Percentiles rank a stretch among this genome's conserved stretches.
Evolutionary conservation across 2,888 invertebrate genomes (phyloP).

Genomic region (Argyresthia goedartella): DNA sequence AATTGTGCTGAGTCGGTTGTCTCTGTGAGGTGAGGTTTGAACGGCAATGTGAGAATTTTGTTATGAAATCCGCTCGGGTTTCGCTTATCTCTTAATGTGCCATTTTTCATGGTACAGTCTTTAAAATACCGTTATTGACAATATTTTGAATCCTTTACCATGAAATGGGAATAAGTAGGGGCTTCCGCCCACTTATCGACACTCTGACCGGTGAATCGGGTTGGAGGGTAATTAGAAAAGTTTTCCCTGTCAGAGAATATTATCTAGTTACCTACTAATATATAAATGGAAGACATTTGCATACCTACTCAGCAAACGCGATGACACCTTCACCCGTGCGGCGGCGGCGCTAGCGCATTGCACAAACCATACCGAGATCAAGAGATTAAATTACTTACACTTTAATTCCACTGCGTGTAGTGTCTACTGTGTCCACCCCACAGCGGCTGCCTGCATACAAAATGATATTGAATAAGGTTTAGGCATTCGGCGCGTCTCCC

Average conservation of each 20-base stretch:
- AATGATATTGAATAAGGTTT: constrained; percentile 25
- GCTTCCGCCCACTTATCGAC: too few species aligned
- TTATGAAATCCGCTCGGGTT: constrained; percentile 29
- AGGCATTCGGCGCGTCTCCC: constrained; percentile 47
- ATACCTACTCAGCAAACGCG: too few species aligned
- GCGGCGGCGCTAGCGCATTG: too few species aligned
- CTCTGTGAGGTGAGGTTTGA: background rate
- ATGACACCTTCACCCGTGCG: too few species aligned
- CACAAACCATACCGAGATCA: background rate
- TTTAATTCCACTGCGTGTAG: constrained; percentile 28
- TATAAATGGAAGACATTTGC: too few species aligned
- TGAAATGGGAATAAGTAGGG: too few species aligned
- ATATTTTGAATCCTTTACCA: too few species aligned
- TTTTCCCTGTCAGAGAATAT: too few species aligned
- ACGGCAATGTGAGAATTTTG: constrained; percentile 9
- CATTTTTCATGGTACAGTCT: background rate
- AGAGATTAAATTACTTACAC: constrained; percentile 8
- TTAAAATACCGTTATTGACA: too few species aligned
- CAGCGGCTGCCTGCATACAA: constrained; percentile 50
- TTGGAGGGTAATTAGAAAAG: too few species aligned
- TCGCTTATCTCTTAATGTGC: constrained; percentile 10
- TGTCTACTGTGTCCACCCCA: constrained; percentile 19
- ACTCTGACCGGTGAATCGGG: too few species aligned
- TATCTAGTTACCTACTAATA: too few species aligned
- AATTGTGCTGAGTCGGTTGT: constrained; percentile 26